A percentile compares a stretch with the other conserved stretches of the same genome.
phyloP scores from a whole-genome alignment of 2,113 vertebrate species.

The Dipodomys ordii region DNA sequence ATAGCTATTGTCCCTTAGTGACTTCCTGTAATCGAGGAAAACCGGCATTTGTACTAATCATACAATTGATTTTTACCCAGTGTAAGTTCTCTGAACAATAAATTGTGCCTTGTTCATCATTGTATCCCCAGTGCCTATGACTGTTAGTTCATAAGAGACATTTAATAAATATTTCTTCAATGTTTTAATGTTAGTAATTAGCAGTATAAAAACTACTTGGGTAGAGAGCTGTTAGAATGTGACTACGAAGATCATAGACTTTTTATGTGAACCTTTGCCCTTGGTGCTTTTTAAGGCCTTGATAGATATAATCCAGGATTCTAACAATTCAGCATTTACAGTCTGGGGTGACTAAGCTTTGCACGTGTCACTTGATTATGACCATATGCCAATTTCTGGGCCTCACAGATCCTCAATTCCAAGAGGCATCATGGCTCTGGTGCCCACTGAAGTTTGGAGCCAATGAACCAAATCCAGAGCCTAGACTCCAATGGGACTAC shows the following conservation, averaged over 20 bases:
- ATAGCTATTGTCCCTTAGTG: background rate
- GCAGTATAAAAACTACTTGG: conserved; percentile 16
- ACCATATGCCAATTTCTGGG: background rate
- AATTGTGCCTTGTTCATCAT: background rate
- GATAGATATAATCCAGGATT: background rate
- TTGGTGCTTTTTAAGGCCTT: background rate
- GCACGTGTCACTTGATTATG: background rate
- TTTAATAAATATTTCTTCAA: conserved; percentile 65
- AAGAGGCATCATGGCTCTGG: background rate
- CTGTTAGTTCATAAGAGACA: conserved; percentile 15
- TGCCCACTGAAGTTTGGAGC: background rate
- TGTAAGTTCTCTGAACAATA: background rate
- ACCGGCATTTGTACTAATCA: background rate
- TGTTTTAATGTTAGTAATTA: conserved; percentile 9
- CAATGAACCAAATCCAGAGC: background rate
- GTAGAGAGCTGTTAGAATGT: background rate
- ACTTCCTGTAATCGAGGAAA: conserved; percentile 1
- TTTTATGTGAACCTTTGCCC: background rate
- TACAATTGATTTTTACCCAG: background rate
- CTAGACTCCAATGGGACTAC: background rate
- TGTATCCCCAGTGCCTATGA: conserved; percentile 21
- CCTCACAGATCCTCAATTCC: background rate
- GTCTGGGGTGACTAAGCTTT: background rate
- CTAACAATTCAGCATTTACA: background rate
- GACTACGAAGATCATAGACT: background rate